These are phyloP conservation scores for Xenops minutus DNA, from an alignment of 2,797 vertebrate genomes.

Conservation along the genomic window DNA sequence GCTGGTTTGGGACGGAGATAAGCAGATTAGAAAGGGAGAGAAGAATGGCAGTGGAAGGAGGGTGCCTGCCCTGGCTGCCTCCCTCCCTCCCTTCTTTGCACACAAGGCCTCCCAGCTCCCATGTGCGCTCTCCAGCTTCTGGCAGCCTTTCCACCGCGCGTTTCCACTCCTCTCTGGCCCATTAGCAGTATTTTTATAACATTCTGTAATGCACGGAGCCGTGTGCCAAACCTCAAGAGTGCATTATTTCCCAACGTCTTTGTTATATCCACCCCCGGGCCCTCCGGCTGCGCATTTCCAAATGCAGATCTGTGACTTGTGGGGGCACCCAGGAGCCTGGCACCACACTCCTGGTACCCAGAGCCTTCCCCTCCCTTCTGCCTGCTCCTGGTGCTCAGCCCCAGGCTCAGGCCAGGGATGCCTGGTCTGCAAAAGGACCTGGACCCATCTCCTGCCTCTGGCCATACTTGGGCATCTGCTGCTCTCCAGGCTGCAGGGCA, in stretches of 20 bases:
- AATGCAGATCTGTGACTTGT: neutral
- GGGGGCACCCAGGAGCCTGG: neutral
- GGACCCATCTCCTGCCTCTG: neutral
- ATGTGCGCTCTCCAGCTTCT: neutral
- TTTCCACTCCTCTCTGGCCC: slow-evolving; percentile 54
- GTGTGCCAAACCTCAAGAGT: slow-evolving; percentile 67
- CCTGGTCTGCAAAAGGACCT: rapidly evolving
- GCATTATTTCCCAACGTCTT: slow-evolving; percentile 58
- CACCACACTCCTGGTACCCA: neutral
- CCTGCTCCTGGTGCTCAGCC: neutral
- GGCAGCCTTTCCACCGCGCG: slow-evolving; percentile 21
- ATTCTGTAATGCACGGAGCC: slow-evolving; percentile 45
- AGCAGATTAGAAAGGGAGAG: neutral
- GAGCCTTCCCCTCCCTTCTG: neutral
- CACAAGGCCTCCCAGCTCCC: slow-evolving; percentile 23
- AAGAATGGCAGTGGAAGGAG: neutral
- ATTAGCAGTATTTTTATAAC: slow-evolving; percentile 68
- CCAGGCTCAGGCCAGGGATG: neutral
- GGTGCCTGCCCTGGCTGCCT: neutral
- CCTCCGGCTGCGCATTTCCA: neutral
- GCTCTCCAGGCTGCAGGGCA: neutral
- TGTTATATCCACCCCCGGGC: slow-evolving; percentile 15
- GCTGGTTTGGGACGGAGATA: rapidly evolving
- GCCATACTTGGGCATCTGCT: rapidly evolving
- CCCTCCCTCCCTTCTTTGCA: slow-evolving; percentile 26